phyloP scores from a whole-genome alignment of 2,888 invertebrate species.

The Drosophila melanosoma region DNA sequence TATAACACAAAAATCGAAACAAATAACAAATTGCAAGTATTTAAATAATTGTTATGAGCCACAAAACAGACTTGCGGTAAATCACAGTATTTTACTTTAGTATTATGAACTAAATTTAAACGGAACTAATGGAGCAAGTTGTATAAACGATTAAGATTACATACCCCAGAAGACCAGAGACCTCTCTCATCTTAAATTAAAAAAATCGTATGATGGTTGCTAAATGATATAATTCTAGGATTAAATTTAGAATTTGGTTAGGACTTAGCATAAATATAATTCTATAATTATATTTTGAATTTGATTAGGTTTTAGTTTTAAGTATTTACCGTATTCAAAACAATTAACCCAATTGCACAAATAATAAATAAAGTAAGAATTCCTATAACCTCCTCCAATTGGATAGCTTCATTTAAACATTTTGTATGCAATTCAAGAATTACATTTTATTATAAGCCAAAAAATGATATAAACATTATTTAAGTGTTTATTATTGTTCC shows the following conservation, averaged over 20 bases:
- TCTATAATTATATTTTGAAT: too few relatives aligned
- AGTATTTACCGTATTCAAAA: neutral
- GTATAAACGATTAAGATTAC: neutral
- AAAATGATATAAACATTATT: neutral
- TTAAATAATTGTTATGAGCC: neutral
- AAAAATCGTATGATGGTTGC: neutral
- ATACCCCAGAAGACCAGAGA: neutral
- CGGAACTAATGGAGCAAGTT: neutral
- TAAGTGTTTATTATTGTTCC: too few relatives aligned
- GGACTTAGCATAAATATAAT: too few relatives aligned
- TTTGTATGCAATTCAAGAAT: neutral
- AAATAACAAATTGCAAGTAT: conserved; percentile 5
- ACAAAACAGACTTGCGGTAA: neutral
- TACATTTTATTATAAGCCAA: neutral
- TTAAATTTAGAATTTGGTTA: too few relatives aligned
- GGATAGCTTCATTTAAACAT: neutral
- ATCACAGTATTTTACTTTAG: neutral
- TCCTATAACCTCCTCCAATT: neutral
- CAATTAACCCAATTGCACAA: neutral
- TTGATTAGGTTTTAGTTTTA: too few relatives aligned
- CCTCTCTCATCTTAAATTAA: neutral
- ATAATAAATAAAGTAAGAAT: neutral
- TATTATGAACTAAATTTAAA: neutral
- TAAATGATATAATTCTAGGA: too few relatives aligned
- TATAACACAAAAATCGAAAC: conserved; percentile 1